Evolutionary conservation across 2,888 invertebrate species (phyloP), one percentile per base, ranked within the genome.

Genomic region (Salpingus planirostris): DNA sequence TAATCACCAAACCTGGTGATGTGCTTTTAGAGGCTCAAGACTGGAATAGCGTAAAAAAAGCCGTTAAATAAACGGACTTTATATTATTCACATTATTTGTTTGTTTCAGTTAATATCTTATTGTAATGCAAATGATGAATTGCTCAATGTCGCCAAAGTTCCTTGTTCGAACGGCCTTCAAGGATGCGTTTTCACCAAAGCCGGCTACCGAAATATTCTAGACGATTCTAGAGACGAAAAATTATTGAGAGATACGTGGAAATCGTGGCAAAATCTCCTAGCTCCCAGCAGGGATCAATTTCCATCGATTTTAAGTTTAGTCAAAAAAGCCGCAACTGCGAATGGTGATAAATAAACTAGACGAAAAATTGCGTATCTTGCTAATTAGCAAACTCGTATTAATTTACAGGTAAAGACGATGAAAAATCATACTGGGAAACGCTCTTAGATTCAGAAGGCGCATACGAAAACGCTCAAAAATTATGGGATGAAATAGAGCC

Each of bases 381-480:
- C n/a, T n/a, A n/a, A n/a, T n/a, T n/a, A n/a, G n/a, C n/a, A n/a
- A 10, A 30, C 15, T 23, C 4, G 21, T 25, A 11, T 2, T 14
- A 36, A 31, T 40, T 54, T 49, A 24, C 42, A 54, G 70, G 59
- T 36, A 64, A 62, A 43, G 61, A 60, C 29, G 57, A 62, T 14
- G 65, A 68, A 0, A 68, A 69, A 52, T 66, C 65, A 18, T 75
- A 74, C 50, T 75, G 75, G 74, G 71, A 74, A 47, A 64, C 60
- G 22, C 48, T 74, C 7, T 63, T 56, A 5, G 74, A 74, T 40
- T 69, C 69, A 43, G 67, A 68, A 50, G 68, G 68, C 6, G 73
- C 66, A 1, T 65, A 70, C 31, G 43, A 66, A 8, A 67, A 68
- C 42, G 70, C 70, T 1, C 59, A 70, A n/a, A 65, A 65, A 40